These are phyloP conservation scores for Pseudopodoces humilis DNA, from an alignment of 2,113 vertebrate species.

Conservation along the genomic window DNA sequence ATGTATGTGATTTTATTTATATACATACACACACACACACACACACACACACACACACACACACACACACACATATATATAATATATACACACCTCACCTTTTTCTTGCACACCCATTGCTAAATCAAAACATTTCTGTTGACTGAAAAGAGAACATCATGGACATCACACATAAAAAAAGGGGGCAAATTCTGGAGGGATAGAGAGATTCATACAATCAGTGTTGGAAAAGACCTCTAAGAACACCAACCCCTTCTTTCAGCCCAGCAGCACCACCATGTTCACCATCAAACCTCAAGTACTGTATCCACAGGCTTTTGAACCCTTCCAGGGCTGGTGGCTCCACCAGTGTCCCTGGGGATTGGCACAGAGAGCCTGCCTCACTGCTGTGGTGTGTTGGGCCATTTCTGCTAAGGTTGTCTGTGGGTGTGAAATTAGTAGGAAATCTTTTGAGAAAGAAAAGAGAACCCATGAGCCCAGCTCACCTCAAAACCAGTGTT, in stretches of 20 bases:
- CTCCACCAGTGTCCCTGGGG: no score
- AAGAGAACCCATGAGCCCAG: not conserved
- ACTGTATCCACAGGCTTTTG: not conserved
- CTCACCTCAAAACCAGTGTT: not conserved
- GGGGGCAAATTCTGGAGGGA: not conserved
- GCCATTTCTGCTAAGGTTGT: not conserved
- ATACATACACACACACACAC: not conserved
- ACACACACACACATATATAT: not conserved
- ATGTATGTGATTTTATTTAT: not conserved
- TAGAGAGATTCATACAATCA: not conserved
- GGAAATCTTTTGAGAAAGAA: not conserved
- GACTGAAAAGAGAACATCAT: not conserved
- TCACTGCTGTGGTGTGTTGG: not conserved
- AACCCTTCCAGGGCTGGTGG: not conserved
- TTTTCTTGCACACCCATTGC: not conserved
- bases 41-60: rapidly evolving
- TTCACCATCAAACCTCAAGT: not conserved
- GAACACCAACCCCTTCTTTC: not conserved
- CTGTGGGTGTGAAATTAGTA: not conserved
- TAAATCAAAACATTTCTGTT: not conserved
- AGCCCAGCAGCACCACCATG: not conserved
- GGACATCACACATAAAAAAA: not conserved
- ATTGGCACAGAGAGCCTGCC: not conserved
- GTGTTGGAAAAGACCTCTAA: not conserved
- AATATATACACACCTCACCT: rapidly evolving